Base-by-base conservation (phyloP, 2,888 invertebrate species). In the Frankliniella fusca region DNA sequence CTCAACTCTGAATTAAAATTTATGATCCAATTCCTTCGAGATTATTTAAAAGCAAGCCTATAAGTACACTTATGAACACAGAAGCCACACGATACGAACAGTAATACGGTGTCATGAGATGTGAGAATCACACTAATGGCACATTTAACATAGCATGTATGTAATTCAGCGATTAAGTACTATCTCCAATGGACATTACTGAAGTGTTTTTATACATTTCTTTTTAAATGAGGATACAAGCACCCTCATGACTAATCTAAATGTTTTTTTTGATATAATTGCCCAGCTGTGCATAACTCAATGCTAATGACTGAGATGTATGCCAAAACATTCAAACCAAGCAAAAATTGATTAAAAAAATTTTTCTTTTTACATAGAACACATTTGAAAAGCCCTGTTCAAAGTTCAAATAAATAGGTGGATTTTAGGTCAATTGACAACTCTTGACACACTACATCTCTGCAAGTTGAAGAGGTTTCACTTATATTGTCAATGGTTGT, bases 101-200 rank as follows among this genome's bases (percentile, higher is more conserved):
- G 18, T n/a, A 61, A 18, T 18, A 61, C 15, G n/a, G 38, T 38
- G 38, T 38, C 61, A 20, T 61, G 61, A 61, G 61, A 20, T 61
- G 61, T 61, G n/a, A 61, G 20, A 61, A 18, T n/a, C 61, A 61
- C 61, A n/a, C 61, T 15, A 61, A 61, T 61, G 61, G 61, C 61
- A 61, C 61, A 61, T 38, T 38, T 3, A 38, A 38, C 38, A 61
- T 20, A 61, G 61, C 61, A 61, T 61, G 61, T 61, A 61, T 61
- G 61, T 61, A 61, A 61, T 61, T 61, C 61, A 61, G 61, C 61
- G n/a, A 61, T 61, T 61, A 61, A 61, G 61, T 61, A 61, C 61
- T 18, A 61, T 61, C 61, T 61, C 61, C 61, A 20, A 20, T n/a
- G 61, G 61, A 18, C 61, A 61, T 18, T 7, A 18, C 61, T 61